Base-by-base conservation (phyloP, 2,888 invertebrate species). In the Amphipoea oculea region DNA sequence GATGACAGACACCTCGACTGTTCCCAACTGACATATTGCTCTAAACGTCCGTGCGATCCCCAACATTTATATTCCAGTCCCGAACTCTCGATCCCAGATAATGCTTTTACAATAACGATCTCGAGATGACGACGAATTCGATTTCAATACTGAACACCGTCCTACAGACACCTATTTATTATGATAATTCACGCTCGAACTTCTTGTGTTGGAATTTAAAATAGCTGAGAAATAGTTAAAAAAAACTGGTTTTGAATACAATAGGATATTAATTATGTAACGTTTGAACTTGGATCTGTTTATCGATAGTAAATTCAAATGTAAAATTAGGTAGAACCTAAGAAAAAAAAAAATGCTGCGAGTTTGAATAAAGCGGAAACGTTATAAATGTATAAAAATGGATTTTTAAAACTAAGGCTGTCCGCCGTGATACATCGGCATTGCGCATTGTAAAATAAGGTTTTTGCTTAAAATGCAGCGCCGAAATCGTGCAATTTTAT, bases 91-190 rank as follows among this genome's bases (percentile, higher is more conserved):
- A 95, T 95, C 94, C 92, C 89, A 94, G 95, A 95, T 96, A 95
- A 96, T 94, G 95, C 95, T 93, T 96, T 95, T 95, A 95, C 96
- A 96, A 95, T 95, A 96, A 95, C 95, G 94, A 94, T 92, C 94
- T 91, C 89, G 91, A 93, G 92, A 94, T 94, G 94, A 94, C 93
- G 91, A 93, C 91, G 93, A 93, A 96, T 95, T 95, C 93, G 91
- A 93, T 95, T 94, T 93, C 94, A 94, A 95, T 94, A 93, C 90
- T 89, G 88, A 89, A 90, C 88, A 89, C 76, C 89, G 90, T 90
- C 86, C 89, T 86, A 87, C 77, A 81, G 76, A 69, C 81, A 81
- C 40, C 89, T 91, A 91, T 92, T 93, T 93, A 92, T 92, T 91
- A 95, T 94, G 92, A 86, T 92, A 93, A 94, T 93, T 89, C 54